These are phyloP conservation scores for Hyles lineata DNA, from an alignment of 2,888 invertebrate species.

Conservation along the genomic window DNA sequence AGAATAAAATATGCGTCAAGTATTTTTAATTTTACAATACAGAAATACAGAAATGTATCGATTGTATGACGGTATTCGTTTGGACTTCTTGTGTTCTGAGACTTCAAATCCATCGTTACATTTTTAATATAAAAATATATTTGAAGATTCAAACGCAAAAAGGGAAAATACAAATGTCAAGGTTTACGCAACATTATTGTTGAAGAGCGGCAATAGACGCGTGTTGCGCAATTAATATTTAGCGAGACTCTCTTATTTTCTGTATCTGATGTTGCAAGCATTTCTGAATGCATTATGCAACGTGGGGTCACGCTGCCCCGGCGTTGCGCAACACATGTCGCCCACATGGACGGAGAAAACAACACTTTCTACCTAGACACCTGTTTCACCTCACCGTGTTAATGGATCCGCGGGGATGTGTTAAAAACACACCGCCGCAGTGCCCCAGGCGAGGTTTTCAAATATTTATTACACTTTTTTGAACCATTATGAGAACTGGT, in stretches of 20 bases:
- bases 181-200: slow-evolving; percentile 70
- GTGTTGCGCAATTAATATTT: slow-evolving; percentile 72
- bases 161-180: slow-evolving; percentile 70
- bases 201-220: slow-evolving; percentile 58
- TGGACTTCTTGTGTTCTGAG: background rate
- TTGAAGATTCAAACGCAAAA: slow-evolving; percentile 40
- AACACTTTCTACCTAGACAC: slow-evolving; percentile 75
- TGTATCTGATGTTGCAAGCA: slow-evolving; percentile 73
- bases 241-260: slow-evolving; percentile 76
- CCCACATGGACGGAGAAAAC: slow-evolving; percentile 67
- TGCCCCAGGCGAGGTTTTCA: slow-evolving; percentile 36
- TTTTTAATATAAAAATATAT: slow-evolving; percentile 9
- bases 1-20: background rate
- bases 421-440: slow-evolving; percentile 37
- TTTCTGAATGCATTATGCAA: slow-evolving; percentile 75
- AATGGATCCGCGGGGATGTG: slow-evolving; percentile 53
- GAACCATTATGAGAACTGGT: slow-evolving; percentile 5
- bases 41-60: background rate
- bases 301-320: slow-evolving; percentile 71
- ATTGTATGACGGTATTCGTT: no score
- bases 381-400: slow-evolving; percentile 51
- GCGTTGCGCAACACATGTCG: slow-evolving; percentile 64
- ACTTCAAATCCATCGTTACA: background rate
- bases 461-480: slow-evolving; percentile 34
- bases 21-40: background rate